Percentiles rank a stretch among this genome's conserved stretches.
Evolutionary conservation across 2,797 vertebrate species (phyloP).

Genomic region (Lophotriccus pileatus): DNA sequence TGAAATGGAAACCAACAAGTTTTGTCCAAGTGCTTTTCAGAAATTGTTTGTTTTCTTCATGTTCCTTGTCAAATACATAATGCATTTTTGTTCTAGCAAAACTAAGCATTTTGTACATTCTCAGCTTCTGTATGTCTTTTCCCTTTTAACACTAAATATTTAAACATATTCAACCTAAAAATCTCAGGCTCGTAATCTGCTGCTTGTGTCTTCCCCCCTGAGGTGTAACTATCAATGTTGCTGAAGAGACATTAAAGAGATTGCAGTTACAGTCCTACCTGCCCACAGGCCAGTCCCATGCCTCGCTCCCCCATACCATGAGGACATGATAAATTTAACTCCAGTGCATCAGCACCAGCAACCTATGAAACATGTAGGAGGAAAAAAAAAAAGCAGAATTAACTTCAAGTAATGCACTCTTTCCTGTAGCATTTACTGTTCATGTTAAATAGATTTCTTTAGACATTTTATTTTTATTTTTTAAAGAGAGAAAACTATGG

Average conservation of each 20-base stretch:
- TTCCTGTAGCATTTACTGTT: not conserved
- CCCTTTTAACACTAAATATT: slow-evolving; percentile 71
- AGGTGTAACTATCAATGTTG: not conserved
- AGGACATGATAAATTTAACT: slow-evolving; percentile 91
- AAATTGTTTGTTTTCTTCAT: slow-evolving; percentile 68
- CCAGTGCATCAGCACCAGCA: slow-evolving; percentile 85
- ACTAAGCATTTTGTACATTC: slow-evolving; percentile 53
- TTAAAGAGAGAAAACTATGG: not conserved
- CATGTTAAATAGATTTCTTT: not conserved
- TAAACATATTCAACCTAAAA: slow-evolving; percentile 62
- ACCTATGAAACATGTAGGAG: slow-evolving; percentile 63
- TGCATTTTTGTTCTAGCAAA: slow-evolving; percentile 70
- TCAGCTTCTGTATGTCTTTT: slow-evolving; percentile 43
- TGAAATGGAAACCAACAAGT: slow-evolving; percentile 60
- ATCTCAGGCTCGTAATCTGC: slow-evolving; percentile 48
- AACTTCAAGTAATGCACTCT: not conserved
- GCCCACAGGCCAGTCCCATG: slow-evolving; percentile 93
- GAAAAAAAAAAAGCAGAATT: not conserved
- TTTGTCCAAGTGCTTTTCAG: slow-evolving; percentile 26
- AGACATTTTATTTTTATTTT: not conserved
- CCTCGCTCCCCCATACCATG: slow-evolving; percentile 91
- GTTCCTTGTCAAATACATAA: slow-evolving; percentile 70
- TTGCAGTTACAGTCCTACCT: slow-evolving; percentile 73
- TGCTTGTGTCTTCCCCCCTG: not conserved
- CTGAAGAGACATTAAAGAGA: not conserved